A percentile compares a stretch with the other conserved stretches of the same genome.
phyloP scores from a whole-genome alignment of 2,113 vertebrate genomes.

The Hystrix brachyura region DNA sequence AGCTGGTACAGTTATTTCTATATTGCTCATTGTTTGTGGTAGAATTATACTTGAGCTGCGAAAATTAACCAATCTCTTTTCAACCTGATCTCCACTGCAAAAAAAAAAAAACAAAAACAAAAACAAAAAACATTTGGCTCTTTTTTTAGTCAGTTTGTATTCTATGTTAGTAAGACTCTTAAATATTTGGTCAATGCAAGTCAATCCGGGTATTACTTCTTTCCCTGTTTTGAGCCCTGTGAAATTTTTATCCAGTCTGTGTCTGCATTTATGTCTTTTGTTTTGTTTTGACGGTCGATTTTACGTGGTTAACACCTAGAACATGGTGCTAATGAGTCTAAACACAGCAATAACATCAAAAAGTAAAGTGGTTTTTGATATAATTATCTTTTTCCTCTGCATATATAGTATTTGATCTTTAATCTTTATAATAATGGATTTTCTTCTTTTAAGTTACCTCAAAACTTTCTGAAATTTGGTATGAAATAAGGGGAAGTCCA shows the following conservation, averaged over 20 bases:
- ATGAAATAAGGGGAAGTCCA: not conserved
- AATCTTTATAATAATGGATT: slow-evolving; percentile 37
- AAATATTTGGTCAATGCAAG: slow-evolving; percentile 20
- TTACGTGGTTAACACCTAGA: slow-evolving; percentile 67
- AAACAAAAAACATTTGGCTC: not conserved
- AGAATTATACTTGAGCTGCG: not conserved
- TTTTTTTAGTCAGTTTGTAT: not conserved
- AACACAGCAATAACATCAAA: slow-evolving; percentile 57
- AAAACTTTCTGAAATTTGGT: slow-evolving; percentile 52
- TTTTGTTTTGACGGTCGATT: slow-evolving; percentile 47
- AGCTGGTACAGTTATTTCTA: not conserved
- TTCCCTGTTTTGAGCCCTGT: not conserved
- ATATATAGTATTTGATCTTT: slow-evolving; percentile 41
- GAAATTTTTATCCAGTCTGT: not conserved
- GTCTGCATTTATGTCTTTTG: not conserved
- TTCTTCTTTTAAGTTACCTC: slow-evolving; percentile 32
- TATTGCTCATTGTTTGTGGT: not conserved
- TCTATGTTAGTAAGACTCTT: not conserved
- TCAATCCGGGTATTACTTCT: slow-evolving; percentile 21
- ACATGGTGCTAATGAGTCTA: slow-evolving; percentile 62
- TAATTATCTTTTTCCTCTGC: slow-evolving; percentile 59
- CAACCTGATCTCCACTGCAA: not conserved
- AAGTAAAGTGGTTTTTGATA: slow-evolving; percentile 53
- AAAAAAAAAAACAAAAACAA: not conserved
- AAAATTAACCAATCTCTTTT: not conserved